Evolutionary conservation across 1,140 invertebrate species (phyloP).

Genomic region (Nephotettix cincticeps): DNA sequence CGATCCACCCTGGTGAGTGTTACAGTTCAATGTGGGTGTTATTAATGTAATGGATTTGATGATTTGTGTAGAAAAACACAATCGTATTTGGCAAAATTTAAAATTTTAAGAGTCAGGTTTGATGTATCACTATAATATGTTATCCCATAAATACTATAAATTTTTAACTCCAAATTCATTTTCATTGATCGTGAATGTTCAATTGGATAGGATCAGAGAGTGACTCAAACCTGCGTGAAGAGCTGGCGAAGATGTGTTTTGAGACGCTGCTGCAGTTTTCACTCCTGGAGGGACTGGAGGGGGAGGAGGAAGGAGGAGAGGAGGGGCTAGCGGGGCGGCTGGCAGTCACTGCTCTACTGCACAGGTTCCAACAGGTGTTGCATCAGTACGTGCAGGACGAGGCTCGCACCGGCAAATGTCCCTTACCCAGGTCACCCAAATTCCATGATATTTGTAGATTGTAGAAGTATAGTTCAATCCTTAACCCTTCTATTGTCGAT

Average conservation of each 20-base stretch:
- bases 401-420: constrained; percentile 84
- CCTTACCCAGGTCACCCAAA: constrained; percentile 72
- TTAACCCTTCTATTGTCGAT: background rate
- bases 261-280: constrained; percentile 95
- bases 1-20: no score
- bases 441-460: no score
- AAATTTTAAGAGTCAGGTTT: no score
- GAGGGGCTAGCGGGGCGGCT: constrained; percentile 73
- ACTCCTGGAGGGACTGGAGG: constrained; percentile 64
- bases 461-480: background rate
- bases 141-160: no score
- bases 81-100: no score
- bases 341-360: constrained; percentile 86
- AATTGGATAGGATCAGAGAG: constrained; percentile 69
- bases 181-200: no score
- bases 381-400: constrained; percentile 88
- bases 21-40: no score
- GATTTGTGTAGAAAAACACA: no score
- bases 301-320: constrained; percentile 48
- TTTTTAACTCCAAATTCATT: no score
- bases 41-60: no score
- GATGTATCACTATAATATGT: no score
- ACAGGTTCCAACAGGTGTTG: constrained; percentile 91
- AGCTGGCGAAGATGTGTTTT: constrained; percentile 95
- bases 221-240: constrained; percentile 84